phyloP scores from a whole-genome alignment of 2,797 vertebrate species.

The Hippocampus kuda region DNA sequence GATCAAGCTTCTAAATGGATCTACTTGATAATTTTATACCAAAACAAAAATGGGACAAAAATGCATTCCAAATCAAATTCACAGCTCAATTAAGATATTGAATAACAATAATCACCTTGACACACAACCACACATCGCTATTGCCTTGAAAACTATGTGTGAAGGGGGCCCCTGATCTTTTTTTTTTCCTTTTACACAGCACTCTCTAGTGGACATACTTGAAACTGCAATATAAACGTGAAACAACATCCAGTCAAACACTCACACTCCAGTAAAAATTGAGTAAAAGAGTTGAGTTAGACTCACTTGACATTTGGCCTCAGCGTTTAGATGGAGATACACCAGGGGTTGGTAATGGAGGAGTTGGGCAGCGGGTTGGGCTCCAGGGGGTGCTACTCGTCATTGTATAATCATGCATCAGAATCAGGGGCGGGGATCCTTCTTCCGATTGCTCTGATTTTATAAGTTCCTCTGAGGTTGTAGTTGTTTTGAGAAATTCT shows the following conservation, averaged over 20 bases:
- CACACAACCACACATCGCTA: slow-evolving; percentile 18
- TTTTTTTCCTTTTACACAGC: slow-evolving; percentile 48
- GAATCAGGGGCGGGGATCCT: not conserved
- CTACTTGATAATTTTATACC: slow-evolving; percentile 29
- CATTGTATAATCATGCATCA: not conserved
- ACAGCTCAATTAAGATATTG: slow-evolving; percentile 36
- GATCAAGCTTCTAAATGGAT: slow-evolving; percentile 41
- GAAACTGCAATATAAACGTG: slow-evolving; percentile 43
- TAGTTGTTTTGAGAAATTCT: no score
- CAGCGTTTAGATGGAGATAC: slow-evolving; percentile 7
- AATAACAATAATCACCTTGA: slow-evolving; percentile 30
- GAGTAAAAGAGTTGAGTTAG: slow-evolving; percentile 12
- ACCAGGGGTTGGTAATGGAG: slow-evolving; percentile 13
- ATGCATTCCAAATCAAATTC: slow-evolving; percentile 33
- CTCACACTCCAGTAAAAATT: slow-evolving; percentile 6
- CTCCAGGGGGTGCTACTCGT: not conserved
- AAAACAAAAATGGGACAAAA: slow-evolving; percentile 40
- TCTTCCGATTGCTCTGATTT: no score
- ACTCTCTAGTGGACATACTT: slow-evolving; percentile 59
- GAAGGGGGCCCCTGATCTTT: slow-evolving; percentile 10
- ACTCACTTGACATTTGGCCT: slow-evolving; percentile 2
- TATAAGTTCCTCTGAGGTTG: not conserved
- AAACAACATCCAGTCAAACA: slow-evolving; percentile 30
- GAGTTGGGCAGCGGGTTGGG: slow-evolving; percentile 14
- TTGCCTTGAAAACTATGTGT: not conserved